Conservation (phyloP, 92 coral and sea anemone genomes). For the Actinernus sp. region DNA sequence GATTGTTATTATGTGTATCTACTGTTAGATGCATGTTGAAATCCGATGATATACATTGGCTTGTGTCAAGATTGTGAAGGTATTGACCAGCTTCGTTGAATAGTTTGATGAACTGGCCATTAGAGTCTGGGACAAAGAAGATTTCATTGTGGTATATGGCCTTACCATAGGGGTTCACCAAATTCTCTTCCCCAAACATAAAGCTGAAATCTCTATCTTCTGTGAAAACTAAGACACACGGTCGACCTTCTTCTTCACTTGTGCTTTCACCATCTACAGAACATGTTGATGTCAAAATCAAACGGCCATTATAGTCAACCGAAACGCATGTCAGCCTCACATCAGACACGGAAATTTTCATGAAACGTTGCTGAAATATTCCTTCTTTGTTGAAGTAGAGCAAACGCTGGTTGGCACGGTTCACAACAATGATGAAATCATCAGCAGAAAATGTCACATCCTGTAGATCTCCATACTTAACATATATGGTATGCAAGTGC, state of each 20-base stretch:
- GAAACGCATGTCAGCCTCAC: conserved; percentile 11
- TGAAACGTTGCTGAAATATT: background rate
- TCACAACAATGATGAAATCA: conserved; percentile 12
- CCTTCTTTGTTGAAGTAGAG: conserved; percentile 11
- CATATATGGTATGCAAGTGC: background rate
- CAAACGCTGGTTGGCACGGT: conserved; percentile 24
- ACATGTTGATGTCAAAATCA: conserved; percentile 11
- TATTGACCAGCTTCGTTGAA: background rate
- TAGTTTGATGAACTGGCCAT: background rate
- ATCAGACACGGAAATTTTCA: background rate
- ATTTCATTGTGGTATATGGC: conserved; percentile 18
- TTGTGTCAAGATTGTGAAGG: background rate
- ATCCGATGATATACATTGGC: background rate
- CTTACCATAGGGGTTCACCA: conserved; percentile 2
- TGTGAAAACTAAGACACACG: conserved; percentile 7
- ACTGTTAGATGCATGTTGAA: too few relatives aligned
- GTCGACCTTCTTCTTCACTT: background rate
- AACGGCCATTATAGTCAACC: background rate
- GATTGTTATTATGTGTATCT: too few relatives aligned
- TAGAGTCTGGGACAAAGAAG: conserved; percentile 9
- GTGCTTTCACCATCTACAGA: background rate
- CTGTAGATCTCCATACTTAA: conserved; percentile 3
- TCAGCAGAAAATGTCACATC: conserved; percentile 18
- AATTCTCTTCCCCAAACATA: conserved; percentile 16
- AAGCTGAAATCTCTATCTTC: background rate